Evolutionary conservation across 1,140 invertebrate species (phyloP).

Genomic region (Cyclargus thomasi): DNA sequence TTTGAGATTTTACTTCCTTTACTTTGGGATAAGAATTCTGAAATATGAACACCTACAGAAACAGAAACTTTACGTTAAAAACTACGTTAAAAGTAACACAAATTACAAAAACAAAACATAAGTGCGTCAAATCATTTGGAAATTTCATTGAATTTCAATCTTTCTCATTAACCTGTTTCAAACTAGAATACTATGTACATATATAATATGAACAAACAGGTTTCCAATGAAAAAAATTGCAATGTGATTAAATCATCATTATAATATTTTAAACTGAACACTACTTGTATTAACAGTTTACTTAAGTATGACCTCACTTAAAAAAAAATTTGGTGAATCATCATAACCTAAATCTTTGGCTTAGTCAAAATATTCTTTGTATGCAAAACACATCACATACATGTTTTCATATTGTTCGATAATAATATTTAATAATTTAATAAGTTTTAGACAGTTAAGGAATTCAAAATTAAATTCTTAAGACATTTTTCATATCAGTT

Average conservation of each 20-base stretch:
- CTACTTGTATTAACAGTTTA: conserved; percentile 22
- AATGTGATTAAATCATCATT: neutral
- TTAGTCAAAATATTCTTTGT: neutral
- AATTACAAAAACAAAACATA: neutral
- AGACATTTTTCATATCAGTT: too few species aligned
- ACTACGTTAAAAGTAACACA: too few species aligned
- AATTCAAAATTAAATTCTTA: too few species aligned
- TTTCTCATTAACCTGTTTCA: neutral
- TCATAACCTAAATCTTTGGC: conserved; percentile 27
- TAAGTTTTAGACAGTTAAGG: too few species aligned
- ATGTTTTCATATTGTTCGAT: neutral
- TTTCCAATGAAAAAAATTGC: neutral
- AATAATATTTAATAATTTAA: too few species aligned
- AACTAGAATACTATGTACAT: neutral
- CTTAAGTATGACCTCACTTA: conserved; percentile 38
- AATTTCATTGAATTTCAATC: neutral
- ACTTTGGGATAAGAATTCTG: too few species aligned
- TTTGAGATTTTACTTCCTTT: too few species aligned
- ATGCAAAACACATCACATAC: neutral
- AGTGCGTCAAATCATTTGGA: neutral
- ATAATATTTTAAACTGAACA: neutral
- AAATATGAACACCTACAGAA: too few species aligned
- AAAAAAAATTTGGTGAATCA: conserved; percentile 35
- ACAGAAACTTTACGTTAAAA: too few species aligned
- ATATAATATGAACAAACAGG: neutral